Evolutionary conservation across 1,140 invertebrate species (phyloP).

Genomic region (Apis dorsata): DNA sequence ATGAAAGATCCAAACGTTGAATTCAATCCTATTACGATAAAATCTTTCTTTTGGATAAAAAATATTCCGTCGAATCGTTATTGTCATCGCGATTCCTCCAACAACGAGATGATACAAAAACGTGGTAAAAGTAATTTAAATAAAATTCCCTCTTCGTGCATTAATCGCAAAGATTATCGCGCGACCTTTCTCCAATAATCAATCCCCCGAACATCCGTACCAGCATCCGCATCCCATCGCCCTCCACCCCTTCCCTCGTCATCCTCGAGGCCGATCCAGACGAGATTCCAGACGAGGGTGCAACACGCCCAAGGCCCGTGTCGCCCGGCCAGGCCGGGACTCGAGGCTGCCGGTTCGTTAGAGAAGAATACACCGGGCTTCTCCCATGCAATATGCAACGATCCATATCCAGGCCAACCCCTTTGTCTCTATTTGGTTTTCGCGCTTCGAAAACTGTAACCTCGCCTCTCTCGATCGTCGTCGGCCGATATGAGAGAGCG

Average conservation of each 20-base stretch:
- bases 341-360: constrained; percentile 59
- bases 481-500: constrained; percentile 22
- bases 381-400: constrained; percentile 70
- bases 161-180: too few species aligned
- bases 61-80: too few species aligned
- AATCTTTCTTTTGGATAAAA: too few species aligned
- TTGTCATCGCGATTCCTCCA: too few species aligned
- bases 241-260: background rate
- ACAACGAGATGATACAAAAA: too few species aligned
- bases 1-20: too few species aligned
- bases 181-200: too few species aligned
- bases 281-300: constrained; percentile 22
- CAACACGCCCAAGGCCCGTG: constrained; percentile 4
- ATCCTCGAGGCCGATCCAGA: background rate
- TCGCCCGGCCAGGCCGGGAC: constrained; percentile 33
- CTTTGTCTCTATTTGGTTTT: constrained; percentile 52
- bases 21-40: too few species aligned
- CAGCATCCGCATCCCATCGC: too few species aligned
- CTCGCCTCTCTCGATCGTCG: constrained; percentile 41
- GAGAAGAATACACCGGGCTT: constrained; percentile 63
- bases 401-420: constrained; percentile 58
- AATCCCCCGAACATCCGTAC: background rate
- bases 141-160: too few species aligned
- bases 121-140: too few species aligned
- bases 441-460: constrained; percentile 56